These are phyloP conservation scores for Acronicta alni DNA, from an alignment of 2,888 invertebrate species.

Conservation along the genomic window DNA sequence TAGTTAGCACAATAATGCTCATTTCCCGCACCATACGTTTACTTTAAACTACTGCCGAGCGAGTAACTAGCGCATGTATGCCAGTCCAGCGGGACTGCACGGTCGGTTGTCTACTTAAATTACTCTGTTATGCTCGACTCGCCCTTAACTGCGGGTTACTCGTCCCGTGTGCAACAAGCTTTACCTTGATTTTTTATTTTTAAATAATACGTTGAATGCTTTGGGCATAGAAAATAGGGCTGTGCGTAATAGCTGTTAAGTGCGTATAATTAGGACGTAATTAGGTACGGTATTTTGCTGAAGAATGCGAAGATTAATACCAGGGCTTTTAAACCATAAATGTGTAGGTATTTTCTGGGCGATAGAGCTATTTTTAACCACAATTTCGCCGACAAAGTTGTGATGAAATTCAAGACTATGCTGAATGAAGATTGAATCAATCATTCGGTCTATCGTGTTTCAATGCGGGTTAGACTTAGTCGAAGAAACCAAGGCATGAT, in stretches of 20 bases:
- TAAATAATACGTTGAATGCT: slow-evolving; percentile 31
- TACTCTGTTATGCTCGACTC: slow-evolving; percentile 76
- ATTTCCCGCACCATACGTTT: slow-evolving; percentile 38
- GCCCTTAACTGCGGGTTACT: slow-evolving; percentile 55
- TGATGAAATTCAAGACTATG: slow-evolving; percentile 5
- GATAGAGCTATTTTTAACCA: not conserved
- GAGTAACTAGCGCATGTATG: slow-evolving; percentile 51
- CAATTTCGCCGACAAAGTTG: slow-evolving; percentile 9
- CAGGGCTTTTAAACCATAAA: not conserved
- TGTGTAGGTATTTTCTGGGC: slow-evolving; percentile 8
- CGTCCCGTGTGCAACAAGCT: slow-evolving; percentile 18
- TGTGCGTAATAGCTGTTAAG: slow-evolving; percentile 14
- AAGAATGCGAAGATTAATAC: slow-evolving; percentile 22
- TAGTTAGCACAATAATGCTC: slow-evolving; percentile 36
- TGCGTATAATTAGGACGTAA: slow-evolving; percentile 21
- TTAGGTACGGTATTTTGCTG: slow-evolving; percentile 25
- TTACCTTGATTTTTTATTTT: slow-evolving; percentile 33
- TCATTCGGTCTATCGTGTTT: slow-evolving; percentile 5
- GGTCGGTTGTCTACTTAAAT: slow-evolving; percentile 80
- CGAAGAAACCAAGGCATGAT: not conserved
- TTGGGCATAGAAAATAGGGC: slow-evolving; percentile 27
- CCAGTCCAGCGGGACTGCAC: slow-evolving; percentile 59
- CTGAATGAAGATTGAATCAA: slow-evolving; percentile 15
- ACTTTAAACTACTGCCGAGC: slow-evolving; percentile 47
- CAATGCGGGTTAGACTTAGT: slow-evolving; percentile 17